Base-by-base conservation (phyloP, 1,140 invertebrate species). In the Ceratina calcarata region DNA sequence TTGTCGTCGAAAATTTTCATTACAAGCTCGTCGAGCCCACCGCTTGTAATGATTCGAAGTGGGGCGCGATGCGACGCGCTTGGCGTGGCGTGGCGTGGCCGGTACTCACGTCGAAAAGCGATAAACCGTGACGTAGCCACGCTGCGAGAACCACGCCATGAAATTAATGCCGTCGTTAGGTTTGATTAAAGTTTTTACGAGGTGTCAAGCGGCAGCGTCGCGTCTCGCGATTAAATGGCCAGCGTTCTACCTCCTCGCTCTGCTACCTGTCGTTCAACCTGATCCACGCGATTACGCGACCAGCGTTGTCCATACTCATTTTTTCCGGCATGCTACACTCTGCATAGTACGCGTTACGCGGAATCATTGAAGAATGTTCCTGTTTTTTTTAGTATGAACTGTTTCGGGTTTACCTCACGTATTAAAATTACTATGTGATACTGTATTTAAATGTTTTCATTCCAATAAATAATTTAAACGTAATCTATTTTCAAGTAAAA, bases 131-230 rank as follows among this genome's bases (percentile, higher is more conserved):
- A 67, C 57, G 53, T 3, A 18, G 67, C 18, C 53, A 27, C 12
- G 18, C 37, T 53, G 69, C 57, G 79, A 73, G 72, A 75, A 73
- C 71, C 24, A 61, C 20, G 37, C 22, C 22, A 68, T 51, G 69
- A 69, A 83, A 85, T 80, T 79, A 80, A 80, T 57, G 80, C 65
- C 74, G 64, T 82, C 82, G 82, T 88, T 87, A 84, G 80, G 74
- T 82, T 84, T 88, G 86, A 89, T 89, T 86, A 89, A 89, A 88
- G 65, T 85, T 89, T 89, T 88, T 88, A 89, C 70, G 80, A 82
- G 84, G 80, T 89, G 87, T 89, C 88, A 86, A 87, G 83, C 78
- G 75, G 22, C 58, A 66, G 79, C 77, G 68, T 81, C 71, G 77
- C 61, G 65, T 80, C 80, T 76, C 80, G 74, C 82, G 82, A 89